Conservation (phyloP, 1,140 invertebrate genomes). For the Cyrtorhinus lividipennis region DNA sequence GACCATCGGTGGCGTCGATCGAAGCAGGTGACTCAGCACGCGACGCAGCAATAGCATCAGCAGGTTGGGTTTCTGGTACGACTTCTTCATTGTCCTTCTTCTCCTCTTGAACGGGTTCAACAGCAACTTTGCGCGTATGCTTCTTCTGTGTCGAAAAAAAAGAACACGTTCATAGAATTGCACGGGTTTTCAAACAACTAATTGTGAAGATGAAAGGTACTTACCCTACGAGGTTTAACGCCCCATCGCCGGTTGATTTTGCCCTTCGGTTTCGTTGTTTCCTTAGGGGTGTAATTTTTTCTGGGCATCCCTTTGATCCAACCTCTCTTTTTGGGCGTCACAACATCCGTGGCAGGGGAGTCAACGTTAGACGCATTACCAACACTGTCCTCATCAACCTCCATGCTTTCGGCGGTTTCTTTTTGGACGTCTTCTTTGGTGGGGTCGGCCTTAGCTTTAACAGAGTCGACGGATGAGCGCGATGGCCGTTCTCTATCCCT, state of each 20-base stretch:
- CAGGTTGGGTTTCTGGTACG: not conserved
- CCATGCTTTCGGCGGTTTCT: not conserved
- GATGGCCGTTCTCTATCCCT: no score
- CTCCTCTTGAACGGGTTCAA: no score
- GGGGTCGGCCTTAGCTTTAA: no score
- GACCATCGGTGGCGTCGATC: not conserved
- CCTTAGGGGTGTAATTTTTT: constrained; percentile 14
- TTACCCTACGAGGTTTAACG: constrained; percentile 16
- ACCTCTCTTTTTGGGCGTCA: constrained; percentile 10
- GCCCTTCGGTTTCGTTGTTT: not conserved
- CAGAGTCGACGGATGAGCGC: no score
- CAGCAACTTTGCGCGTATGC: not conserved
- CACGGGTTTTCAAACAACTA: not conserved
- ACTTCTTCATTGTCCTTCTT: not conserved
- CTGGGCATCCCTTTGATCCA: constrained; percentile 15
- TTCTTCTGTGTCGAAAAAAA: not conserved
- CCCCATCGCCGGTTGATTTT: constrained; percentile 12
- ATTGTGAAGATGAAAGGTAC: not conserved
- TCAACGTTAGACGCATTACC: not conserved
- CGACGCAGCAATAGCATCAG: no score
- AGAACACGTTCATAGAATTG: not conserved
- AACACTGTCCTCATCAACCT: not conserved
- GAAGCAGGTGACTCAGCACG: no score
- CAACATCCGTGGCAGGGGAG: not conserved
- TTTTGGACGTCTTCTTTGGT: no score